Percentiles rank a stretch among this genome's conserved stretches.
These are phyloP conservation scores for Phragmatobia fuliginosa DNA, from an alignment of 2,888 invertebrate genomes.

Conservation along the genomic window DNA sequence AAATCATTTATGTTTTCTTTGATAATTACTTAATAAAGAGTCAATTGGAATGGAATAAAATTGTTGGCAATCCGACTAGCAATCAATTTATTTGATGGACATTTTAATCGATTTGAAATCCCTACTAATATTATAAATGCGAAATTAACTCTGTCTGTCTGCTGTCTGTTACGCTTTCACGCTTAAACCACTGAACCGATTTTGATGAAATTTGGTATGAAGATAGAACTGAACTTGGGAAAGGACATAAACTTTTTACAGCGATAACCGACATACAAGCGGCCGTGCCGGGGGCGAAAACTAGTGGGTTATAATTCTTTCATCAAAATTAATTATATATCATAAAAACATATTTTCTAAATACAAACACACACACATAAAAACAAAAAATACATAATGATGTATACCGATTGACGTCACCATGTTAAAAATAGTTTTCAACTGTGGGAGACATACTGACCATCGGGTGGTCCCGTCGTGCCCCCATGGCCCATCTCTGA, in stretches of 20 bases:
- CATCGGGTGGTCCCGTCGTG: too few species aligned
- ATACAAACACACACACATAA: not conserved
- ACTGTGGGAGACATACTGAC: not conserved
- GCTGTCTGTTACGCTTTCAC: too few species aligned
- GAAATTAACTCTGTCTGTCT: too few species aligned
- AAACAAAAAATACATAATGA: not conserved
- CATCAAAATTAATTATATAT: not conserved
- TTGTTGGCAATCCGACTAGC: not conserved
- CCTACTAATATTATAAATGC: too few species aligned
- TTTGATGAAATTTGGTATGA: too few species aligned
- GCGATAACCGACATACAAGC: too few species aligned
- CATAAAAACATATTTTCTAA: too few species aligned
- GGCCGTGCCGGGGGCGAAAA: too few species aligned
- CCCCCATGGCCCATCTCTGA: too few species aligned
- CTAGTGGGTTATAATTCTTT: not conserved
- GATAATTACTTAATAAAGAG: not conserved
- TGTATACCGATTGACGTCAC: not conserved
- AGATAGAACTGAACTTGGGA: too few species aligned
- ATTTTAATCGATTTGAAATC: not conserved
- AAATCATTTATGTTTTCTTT: not conserved
- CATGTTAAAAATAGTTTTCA: not conserved
- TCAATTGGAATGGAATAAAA: not conserved
- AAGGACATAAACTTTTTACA: too few species aligned
- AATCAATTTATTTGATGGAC: not conserved
- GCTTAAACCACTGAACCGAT: too few species aligned